phyloP scores from a whole-genome alignment of 1,140 invertebrate species.

The Macrobrachium rosenbergii region DNA sequence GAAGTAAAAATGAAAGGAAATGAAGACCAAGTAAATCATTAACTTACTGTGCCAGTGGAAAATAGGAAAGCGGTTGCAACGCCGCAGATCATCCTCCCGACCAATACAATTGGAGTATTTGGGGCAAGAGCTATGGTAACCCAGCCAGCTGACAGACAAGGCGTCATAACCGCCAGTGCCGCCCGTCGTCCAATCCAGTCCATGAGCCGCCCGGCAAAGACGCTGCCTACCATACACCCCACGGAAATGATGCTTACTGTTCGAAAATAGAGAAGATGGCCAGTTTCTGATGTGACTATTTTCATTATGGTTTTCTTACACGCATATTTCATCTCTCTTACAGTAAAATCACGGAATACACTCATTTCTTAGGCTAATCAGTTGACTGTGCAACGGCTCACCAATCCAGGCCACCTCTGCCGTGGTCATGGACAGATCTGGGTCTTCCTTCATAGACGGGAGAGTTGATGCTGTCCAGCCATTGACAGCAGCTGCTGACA shows the following conservation, averaged over 20 bases:
- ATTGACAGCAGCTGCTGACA: conserved; percentile 26
- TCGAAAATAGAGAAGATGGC: background rate
- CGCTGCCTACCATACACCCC: conserved; percentile 33
- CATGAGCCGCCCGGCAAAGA: conserved; percentile 16
- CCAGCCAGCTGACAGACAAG: background rate
- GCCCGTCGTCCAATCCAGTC: conserved; percentile 35
- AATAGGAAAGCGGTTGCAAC: conserved; percentile 38
- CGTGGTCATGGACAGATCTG: conserved; percentile 26
- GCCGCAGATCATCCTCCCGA: conserved; percentile 28
- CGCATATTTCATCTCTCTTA: too few species aligned
- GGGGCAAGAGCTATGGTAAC: conserved; percentile 33
- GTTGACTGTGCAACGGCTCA: background rate
- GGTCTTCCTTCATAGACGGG: conserved; percentile 33
- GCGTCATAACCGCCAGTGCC: background rate
- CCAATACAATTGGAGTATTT: background rate
- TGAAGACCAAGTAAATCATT: too few species aligned
- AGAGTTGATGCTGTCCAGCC: conserved; percentile 34
- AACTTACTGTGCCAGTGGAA: conserved; percentile 30
- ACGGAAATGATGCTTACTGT: conserved; percentile 32
- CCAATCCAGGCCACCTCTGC: conserved; percentile 37
- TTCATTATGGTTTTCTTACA: background rate
- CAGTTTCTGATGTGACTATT: background rate
- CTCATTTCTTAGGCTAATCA: background rate
- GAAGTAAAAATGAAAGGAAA: background rate
- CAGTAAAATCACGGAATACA: background rate